Base-by-base conservation (phyloP, 1,140 invertebrate genomes). In the Sinonovacula constricta region DNA sequence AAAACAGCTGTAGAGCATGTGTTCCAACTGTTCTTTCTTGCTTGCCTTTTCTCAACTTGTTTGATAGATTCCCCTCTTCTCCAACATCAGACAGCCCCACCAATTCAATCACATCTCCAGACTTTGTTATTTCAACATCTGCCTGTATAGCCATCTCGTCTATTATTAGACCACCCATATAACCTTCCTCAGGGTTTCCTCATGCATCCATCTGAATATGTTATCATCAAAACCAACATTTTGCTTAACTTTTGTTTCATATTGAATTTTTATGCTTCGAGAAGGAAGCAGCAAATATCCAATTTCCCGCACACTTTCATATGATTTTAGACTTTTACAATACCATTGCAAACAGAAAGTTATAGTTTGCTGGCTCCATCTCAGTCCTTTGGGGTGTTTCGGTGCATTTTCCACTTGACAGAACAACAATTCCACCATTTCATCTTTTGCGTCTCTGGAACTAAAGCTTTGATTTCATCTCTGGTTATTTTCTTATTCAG, bases 1-100 rank as follows among this genome's bases (percentile, higher is more conserved):
- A 83, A 0, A 81, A 30, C 36, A 79, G 62, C 36, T 83, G 75
- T 18, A 79, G 24, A 0, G 74, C 79, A 77, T 81, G 71, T 28
- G 54, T 79, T 30, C 28, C 75, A 26, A 78, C n/a, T n/a, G 22
- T 33, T 53, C 26, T 63, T 30, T 67, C n/a, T 53, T 68, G 60
- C 56, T 53, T 62, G 7, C 70, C 63, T 66, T 31, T 63, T 34
- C n/a, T 4, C 7, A 75, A 0, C 15, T 4, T 68, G 34, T 69
- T 22, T 18, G 15, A 62, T 22, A 57, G 36, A 30, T 75, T 33
- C n/a, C 49, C 71, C 33, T 80, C 70, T 31, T 75, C 56, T 30
- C 51, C 24, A 0, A 63, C 18, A 1, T 80, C 63, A 31, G 45
- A 56, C 26, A 80, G 69, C 14, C 70, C 70, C 12, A 24, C n/a